These are phyloP conservation scores for Drosophila sulfurigaster DNA, from an alignment of 1,140 invertebrate genomes.

Conservation along the genomic window DNA sequence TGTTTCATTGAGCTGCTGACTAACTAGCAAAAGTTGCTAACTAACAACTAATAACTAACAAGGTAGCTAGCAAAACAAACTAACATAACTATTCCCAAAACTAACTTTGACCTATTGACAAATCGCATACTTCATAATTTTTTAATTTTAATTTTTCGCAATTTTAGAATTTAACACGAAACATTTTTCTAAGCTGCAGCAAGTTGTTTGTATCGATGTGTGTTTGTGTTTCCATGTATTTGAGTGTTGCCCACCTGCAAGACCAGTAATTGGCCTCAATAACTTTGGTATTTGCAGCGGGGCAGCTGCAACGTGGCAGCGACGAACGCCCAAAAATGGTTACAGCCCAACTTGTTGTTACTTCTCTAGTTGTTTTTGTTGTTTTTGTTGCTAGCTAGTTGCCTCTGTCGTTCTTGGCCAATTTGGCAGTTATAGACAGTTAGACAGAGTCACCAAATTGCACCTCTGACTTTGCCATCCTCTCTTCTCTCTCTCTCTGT, in stretches of 20 bases:
- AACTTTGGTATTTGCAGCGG: slow-evolving; percentile 75
- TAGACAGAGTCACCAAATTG: slow-evolving; percentile 39
- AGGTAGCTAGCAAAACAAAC: no score
- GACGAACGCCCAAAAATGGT: slow-evolving; percentile 68
- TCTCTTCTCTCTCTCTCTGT: background rate
- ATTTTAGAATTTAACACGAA: slow-evolving; percentile 19
- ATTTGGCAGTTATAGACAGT: slow-evolving; percentile 41
- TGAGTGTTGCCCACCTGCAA: slow-evolving; percentile 73
- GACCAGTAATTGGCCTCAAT: slow-evolving; percentile 82
- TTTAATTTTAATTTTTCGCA: slow-evolving; percentile 7
- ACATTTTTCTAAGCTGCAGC: slow-evolving; percentile 5
- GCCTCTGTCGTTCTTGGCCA: slow-evolving; percentile 37
- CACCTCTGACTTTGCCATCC: background rate
- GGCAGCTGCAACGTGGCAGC: slow-evolving; percentile 38
- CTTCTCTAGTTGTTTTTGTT: slow-evolving; percentile 5
- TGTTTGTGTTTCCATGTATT: slow-evolving; percentile 18
- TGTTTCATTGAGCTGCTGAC: background rate
- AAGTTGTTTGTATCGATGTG: slow-evolving; percentile 8
- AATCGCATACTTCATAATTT: slow-evolving; percentile 12
- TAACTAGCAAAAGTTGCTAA: background rate
- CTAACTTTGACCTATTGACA: slow-evolving; percentile 53
- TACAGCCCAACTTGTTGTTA: slow-evolving; percentile 41
- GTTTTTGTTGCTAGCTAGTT: background rate
- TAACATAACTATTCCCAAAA: background rate
- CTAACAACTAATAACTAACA: background rate